phyloP scores from a whole-genome alignment of 1,140 invertebrate genomes.

The Aphis gossypii region DNA sequence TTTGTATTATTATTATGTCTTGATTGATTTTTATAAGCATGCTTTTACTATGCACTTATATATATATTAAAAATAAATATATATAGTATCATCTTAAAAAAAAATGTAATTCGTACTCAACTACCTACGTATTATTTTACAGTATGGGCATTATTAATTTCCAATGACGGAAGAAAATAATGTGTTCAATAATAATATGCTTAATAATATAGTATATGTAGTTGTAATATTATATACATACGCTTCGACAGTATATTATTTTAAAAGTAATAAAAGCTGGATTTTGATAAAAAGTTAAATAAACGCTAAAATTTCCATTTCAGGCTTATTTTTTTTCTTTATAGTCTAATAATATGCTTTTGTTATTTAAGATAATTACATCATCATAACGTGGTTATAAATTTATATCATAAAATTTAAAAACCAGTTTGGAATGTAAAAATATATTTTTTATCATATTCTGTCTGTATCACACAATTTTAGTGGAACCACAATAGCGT shows the following conservation, averaged over 20 bases:
- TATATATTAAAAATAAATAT: not conserved
- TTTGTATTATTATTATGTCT: not conserved
- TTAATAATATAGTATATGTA: no score
- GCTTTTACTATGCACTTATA: not conserved
- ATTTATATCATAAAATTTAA: constrained; percentile 43
- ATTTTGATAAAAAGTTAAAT: constrained; percentile 21
- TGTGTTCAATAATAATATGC: not conserved
- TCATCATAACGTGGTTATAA: not conserved
- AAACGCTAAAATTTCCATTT: not conserved
- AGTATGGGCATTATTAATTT: not conserved
- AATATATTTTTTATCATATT: constrained; percentile 5
- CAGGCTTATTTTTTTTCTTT: not conserved
- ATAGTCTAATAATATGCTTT: constrained; percentile 33
- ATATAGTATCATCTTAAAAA: not conserved
- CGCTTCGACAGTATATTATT: not conserved
- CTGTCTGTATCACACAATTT: not conserved
- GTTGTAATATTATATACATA: not conserved
- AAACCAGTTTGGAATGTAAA: constrained; percentile 11
- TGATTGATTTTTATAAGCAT: not conserved
- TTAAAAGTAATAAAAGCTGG: not conserved
- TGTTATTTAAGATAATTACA: constrained; percentile 21
- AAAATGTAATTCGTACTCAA: not conserved
- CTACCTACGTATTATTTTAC: not conserved
- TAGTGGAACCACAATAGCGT: not conserved
- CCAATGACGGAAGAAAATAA: not conserved